Percentiles rank a stretch among this genome's conserved stretches.
These are phyloP conservation scores for Xiphorhynchus elegans DNA, from an alignment of 2,113 vertebrate species.

Conservation along the genomic window DNA sequence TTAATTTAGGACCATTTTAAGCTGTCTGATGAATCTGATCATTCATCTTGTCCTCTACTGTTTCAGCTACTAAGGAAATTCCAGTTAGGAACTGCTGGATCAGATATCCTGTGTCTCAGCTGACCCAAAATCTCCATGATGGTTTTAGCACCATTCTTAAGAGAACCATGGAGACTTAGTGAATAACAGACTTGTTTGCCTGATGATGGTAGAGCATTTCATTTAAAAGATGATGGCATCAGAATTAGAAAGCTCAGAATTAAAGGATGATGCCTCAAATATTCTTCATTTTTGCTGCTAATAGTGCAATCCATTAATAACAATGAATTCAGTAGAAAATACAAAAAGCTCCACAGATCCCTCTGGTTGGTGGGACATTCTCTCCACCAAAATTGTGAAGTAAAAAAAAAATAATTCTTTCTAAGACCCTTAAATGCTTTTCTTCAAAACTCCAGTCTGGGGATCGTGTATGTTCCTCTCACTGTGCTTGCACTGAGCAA, in stretches of 20 bases:
- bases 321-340: not conserved
- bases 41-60: conserved; percentile 72
- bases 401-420: not conserved
- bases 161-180: conserved; percentile 21
- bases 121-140: conserved; percentile 64
- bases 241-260: not conserved
- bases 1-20: conserved; percentile 66
- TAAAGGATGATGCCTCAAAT: not conserved
- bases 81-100: conserved; percentile 59
- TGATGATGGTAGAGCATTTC: not conserved
- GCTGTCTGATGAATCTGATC: conserved; percentile 61
- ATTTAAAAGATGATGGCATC: not conserved
- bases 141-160: conserved; percentile 65
- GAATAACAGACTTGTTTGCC: conserved; percentile 21
- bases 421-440: not conserved
- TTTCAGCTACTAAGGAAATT: conserved; percentile 78
- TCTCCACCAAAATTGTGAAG: not conserved
- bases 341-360: not conserved
- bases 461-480: not conserved
- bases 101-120: conserved; percentile 69
- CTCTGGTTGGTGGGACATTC: not conserved
- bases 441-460: not conserved
- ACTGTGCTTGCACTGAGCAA: not conserved
- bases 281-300: not conserved
- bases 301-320: not conserved